Conservation (phyloP, 2,797 vertebrate species). For the Chaenodraco wilsoni region DNA sequence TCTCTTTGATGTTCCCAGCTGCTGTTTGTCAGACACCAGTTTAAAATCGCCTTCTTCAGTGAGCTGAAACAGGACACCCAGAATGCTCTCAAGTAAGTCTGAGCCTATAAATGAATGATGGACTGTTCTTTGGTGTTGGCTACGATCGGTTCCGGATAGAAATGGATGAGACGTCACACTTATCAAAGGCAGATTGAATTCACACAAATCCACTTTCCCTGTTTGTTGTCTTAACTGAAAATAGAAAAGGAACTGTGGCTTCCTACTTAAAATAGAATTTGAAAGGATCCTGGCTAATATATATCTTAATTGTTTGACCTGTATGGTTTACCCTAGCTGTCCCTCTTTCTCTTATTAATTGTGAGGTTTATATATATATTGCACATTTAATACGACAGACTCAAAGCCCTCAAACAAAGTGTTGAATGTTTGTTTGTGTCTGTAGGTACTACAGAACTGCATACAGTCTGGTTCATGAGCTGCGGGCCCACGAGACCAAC, state of each 20-base stretch:
- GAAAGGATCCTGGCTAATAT: neutral
- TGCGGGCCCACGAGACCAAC: slow-evolving; percentile 96
- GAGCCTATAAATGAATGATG: neutral
- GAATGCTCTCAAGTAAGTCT: slow-evolving; percentile 95
- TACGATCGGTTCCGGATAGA: neutral
- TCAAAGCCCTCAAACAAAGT: too few species aligned
- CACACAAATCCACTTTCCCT: neutral
- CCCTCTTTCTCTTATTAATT: neutral
- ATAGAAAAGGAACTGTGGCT: neutral
- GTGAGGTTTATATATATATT: too few species aligned
- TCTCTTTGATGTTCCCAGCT: slow-evolving; percentile 79
- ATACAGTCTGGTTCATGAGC: slow-evolving; percentile 94
- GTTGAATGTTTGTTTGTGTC: neutral
- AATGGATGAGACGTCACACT: neutral
- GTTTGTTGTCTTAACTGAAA: neutral
- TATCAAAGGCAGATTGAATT: neutral
- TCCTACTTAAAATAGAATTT: neutral
- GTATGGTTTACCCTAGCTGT: neutral
- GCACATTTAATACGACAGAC: too few species aligned
- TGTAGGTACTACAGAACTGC: slow-evolving; percentile 94
- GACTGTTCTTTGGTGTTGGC: neutral
- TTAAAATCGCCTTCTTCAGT: slow-evolving; percentile 98
- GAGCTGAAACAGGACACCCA: slow-evolving; percentile 98
- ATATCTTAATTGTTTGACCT: neutral
- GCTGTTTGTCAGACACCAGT: slow-evolving; percentile 98